Conservation (phyloP, 1,140 invertebrate species). For the Brachionus manjavacas region DNA sequence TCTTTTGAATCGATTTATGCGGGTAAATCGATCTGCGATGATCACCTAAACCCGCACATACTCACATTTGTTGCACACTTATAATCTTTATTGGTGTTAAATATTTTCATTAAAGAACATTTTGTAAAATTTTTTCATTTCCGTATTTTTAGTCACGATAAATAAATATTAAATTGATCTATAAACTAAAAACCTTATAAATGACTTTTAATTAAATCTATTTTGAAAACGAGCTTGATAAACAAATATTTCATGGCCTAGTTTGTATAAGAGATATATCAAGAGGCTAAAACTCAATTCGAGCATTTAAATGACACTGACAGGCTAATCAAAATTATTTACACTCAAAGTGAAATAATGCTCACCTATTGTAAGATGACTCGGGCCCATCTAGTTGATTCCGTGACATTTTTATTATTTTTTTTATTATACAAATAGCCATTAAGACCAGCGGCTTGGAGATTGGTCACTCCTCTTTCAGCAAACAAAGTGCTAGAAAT, state of each 20-base stretch:
- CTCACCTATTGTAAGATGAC: neutral
- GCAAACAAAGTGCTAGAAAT: too few relatives aligned
- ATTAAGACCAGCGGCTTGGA: too few relatives aligned
- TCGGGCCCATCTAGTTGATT: neutral
- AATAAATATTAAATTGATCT: constrained; percentile 18
- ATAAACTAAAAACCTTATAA: constrained; percentile 20
- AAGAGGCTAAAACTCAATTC: constrained; percentile 10
- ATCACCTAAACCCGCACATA: constrained; percentile 6
- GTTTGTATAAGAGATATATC: neutral
- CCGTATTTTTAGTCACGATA: constrained; percentile 24
- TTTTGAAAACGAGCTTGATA: constrained; percentile 19
- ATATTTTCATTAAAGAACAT: neutral
- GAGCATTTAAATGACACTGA: constrained; percentile 13
- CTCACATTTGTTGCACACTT: constrained; percentile 20
- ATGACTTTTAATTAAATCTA: constrained; percentile 39
- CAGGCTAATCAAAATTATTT: constrained; percentile 5
- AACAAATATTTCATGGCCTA: constrained; percentile 36
- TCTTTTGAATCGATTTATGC: neutral
- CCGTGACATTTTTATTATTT: neutral
- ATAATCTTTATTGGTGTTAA: neutral
- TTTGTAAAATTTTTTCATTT: constrained; percentile 23
- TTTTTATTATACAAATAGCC: too few relatives aligned
- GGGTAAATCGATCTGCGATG: neutral
- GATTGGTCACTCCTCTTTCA: too few relatives aligned
- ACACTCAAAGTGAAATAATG: neutral